These are phyloP conservation scores for Orcinus orca DNA, from an alignment of 2,113 vertebrate species.

Conservation along the genomic window DNA sequence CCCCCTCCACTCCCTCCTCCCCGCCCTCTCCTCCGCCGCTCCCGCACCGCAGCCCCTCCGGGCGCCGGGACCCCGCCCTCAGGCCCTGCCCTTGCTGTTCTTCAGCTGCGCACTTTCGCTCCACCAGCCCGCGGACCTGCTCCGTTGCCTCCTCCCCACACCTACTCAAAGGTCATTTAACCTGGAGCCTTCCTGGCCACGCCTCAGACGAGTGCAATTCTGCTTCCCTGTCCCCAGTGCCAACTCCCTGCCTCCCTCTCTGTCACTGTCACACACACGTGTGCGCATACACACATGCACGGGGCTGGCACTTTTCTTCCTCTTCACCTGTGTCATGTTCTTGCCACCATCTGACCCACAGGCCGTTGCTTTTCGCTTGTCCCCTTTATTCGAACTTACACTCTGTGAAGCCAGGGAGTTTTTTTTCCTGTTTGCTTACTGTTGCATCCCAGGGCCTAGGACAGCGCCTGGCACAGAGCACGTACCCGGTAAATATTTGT, in stretches of 20 bases:
- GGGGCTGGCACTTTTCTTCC: background rate
- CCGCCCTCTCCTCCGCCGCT: fast-evolving
- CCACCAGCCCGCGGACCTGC: background rate
- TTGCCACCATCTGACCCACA: fast-evolving
- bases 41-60: background rate
- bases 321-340: background rate
- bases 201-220: too few species aligned
- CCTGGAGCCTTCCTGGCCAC: background rate
- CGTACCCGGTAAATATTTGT: background rate
- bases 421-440: too few species aligned
- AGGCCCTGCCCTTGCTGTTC: fast-evolving
- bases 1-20: background rate
- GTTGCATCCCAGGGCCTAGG: background rate
- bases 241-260: background rate
- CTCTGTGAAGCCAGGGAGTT: background rate
- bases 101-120: background rate
- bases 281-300: fast-evolving
- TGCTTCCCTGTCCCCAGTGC: fast-evolving
- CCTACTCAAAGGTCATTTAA: background rate
- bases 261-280: background rate
- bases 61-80: background rate
- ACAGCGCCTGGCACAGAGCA: background rate
- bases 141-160: too few species aligned
- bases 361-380: too few species aligned
- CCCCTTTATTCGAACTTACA: fast-evolving